A percentile compares a stretch with the other conserved stretches of the same genome.
Conservation (phyloP, 2,797 vertebrate species). For the Harpagifer antarcticus region DNA sequence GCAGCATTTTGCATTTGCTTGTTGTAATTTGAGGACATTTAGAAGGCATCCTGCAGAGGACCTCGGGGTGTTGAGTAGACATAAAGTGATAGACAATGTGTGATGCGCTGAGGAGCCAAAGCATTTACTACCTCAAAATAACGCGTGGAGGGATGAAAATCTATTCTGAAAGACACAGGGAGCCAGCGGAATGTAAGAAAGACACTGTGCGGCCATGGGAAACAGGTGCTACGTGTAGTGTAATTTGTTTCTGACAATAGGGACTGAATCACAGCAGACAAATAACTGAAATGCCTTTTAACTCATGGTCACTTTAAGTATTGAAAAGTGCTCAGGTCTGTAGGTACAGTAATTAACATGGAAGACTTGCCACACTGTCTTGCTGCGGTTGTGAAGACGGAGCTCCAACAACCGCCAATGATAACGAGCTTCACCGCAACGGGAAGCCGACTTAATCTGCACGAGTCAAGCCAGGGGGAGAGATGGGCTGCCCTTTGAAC, state of each 20-base stretch:
- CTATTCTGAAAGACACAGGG: slow-evolving; percentile 52
- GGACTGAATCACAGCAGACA: slow-evolving; percentile 9
- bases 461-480: slow-evolving; percentile 73
- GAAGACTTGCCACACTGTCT: slow-evolving; percentile 37
- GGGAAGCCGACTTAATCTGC: slow-evolving; percentile 75
- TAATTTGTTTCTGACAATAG: slow-evolving; percentile 24
- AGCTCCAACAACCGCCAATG: slow-evolving; percentile 55
- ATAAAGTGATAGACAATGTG: slow-evolving; percentile 56
- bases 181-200: slow-evolving; percentile 13
- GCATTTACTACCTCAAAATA: slow-evolving; percentile 54
- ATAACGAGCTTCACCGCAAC: slow-evolving; percentile 67
- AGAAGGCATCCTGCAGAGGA: slow-evolving; percentile 45
- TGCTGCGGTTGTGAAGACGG: slow-evolving; percentile 45
- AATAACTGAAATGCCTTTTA: slow-evolving; percentile 10
- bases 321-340: slow-evolving; percentile 50
- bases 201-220: slow-evolving; percentile 4
- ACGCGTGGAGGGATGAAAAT: slow-evolving; percentile 32
- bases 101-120: slow-evolving; percentile 42
- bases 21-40: slow-evolving; percentile 56
- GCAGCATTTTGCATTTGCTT: slow-evolving; percentile 53
- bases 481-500: slow-evolving; percentile 73
- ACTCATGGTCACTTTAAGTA: slow-evolving; percentile 23
- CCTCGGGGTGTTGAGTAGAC: slow-evolving; percentile 44
- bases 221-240: slow-evolving; percentile 25
- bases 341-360: slow-evolving; percentile 63